Evolutionary conservation across 1,140 invertebrate genomes (phyloP).

Genomic region (Drosophila trapezifrons): DNA sequence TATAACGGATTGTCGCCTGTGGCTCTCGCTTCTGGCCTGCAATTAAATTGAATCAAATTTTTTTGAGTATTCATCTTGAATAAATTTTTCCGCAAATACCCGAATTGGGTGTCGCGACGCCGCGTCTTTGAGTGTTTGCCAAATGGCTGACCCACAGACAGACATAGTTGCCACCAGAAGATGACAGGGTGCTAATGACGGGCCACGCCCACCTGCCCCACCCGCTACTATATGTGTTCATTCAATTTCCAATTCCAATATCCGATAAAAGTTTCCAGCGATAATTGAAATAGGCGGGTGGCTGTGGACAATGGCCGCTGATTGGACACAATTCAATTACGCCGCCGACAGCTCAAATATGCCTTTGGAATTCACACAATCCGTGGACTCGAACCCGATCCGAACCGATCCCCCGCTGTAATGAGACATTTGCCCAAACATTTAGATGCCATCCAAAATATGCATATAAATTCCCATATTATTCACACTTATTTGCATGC

Average conservation of each 20-base stretch:
- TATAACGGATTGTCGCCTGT: slow-evolving; percentile 3
- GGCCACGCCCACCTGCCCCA: slow-evolving; percentile 39
- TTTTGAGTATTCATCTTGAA: background rate
- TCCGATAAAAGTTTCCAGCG: slow-evolving; percentile 56
- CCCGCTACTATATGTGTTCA: slow-evolving; percentile 10
- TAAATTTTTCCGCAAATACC: slow-evolving; percentile 43
- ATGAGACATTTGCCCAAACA: slow-evolving; percentile 47
- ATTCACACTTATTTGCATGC: slow-evolving; percentile 37
- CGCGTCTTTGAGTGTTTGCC: slow-evolving; percentile 67
- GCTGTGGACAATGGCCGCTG: no score
- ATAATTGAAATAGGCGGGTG: slow-evolving; percentile 47
- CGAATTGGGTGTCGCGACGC: slow-evolving; percentile 25
- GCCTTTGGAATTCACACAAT: slow-evolving; percentile 43
- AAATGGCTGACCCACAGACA: slow-evolving; percentile 50
- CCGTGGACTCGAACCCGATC: background rate
- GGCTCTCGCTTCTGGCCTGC: background rate
- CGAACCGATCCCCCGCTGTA: slow-evolving; percentile 35
- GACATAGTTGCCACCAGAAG: background rate
- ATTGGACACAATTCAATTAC: slow-evolving; percentile 60
- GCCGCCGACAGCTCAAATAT: slow-evolving; percentile 39
- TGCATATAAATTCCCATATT: slow-evolving; percentile 35
- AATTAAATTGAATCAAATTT: slow-evolving; percentile 41
- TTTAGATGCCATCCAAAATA: slow-evolving; percentile 35
- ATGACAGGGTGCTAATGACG: slow-evolving; percentile 35
- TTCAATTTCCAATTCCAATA: slow-evolving; percentile 8